These are phyloP conservation scores for Anisognathus igniventris DNA, from an alignment of 2,797 vertebrate species.

Conservation along the genomic window DNA sequence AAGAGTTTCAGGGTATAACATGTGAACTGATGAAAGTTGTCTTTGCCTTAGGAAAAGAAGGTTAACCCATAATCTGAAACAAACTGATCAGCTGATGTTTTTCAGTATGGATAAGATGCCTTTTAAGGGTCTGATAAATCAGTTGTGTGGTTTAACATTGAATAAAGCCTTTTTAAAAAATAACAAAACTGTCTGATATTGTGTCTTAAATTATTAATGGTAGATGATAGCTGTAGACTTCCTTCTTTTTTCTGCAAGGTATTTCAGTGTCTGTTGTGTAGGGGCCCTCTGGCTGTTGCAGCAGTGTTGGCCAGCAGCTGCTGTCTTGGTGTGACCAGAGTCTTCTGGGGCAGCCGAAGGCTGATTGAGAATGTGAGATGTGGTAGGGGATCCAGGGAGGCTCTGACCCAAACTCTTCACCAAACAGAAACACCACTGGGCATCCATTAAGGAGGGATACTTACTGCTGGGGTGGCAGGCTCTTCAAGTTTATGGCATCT, in stretches of 20 bases:
- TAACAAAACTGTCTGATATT: not conserved
- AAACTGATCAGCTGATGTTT: not conserved
- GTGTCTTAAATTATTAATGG: not conserved
- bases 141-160: not conserved
- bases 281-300: not conserved
- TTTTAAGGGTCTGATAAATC: not conserved
- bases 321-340: not conserved
- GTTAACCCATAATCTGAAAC: not conserved
- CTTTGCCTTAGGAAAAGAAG: not conserved
- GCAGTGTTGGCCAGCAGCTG: not conserved
- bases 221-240: not conserved
- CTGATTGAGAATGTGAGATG: rapidly evolving
- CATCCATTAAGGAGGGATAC: not conserved
- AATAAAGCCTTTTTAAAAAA: not conserved
- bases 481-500: not conserved
- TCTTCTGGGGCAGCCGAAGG: not conserved
- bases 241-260: not conserved
- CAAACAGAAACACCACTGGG: not conserved
- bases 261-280: rapidly evolving
- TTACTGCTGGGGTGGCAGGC: not conserved
- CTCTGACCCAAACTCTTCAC: not conserved
- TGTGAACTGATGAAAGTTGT: not conserved
- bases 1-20: not conserved
- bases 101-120: not conserved
- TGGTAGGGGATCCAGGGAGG: not conserved